A percentile compares a stretch with the other conserved stretches of the same genome.
phyloP scores from a whole-genome alignment of 2,888 invertebrate genomes.

The Nymphalis c-album region DNA sequence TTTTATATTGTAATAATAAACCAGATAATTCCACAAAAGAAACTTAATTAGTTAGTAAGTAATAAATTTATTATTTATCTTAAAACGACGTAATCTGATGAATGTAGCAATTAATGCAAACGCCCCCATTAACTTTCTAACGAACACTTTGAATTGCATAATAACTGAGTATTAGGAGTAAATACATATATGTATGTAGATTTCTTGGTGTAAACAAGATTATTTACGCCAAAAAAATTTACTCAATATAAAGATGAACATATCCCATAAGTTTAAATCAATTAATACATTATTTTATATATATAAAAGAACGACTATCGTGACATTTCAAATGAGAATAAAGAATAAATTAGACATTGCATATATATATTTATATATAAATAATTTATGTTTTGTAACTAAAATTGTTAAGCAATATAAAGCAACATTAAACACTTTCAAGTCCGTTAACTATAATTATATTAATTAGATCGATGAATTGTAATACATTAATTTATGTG shows the following conservation, averaged over 20 bases:
- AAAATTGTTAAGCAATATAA: too few relatives aligned
- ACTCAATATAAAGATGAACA: background rate
- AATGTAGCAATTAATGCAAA: conserved; percentile 43
- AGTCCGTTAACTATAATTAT: too few relatives aligned
- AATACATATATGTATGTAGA: conserved; percentile 8
- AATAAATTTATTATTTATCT: conserved; percentile 10
- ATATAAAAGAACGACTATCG: too few relatives aligned
- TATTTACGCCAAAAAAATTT: background rate
- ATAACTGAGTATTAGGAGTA: conserved; percentile 35
- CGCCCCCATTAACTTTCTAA: conserved; percentile 47
- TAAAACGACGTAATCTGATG: conserved; percentile 25
- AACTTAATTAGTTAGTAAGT: background rate
- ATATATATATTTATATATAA: too few relatives aligned
- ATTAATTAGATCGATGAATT: too few relatives aligned
- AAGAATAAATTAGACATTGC: too few relatives aligned
- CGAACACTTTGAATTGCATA: conserved; percentile 45
- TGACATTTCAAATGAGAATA: too few relatives aligned
- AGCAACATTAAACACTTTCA: too few relatives aligned
- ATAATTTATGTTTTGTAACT: too few relatives aligned
- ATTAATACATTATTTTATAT: background rate
- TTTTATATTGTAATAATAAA: background rate
- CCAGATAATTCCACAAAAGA: background rate
- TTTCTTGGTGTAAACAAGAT: too few relatives aligned
- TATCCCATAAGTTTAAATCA: background rate
- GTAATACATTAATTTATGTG: too few relatives aligned